These are phyloP conservation scores for Turritopsis rubra DNA, from an alignment of 30 jellyfish, hydroid and myxozoan species.

Conservation along the genomic window DNA sequence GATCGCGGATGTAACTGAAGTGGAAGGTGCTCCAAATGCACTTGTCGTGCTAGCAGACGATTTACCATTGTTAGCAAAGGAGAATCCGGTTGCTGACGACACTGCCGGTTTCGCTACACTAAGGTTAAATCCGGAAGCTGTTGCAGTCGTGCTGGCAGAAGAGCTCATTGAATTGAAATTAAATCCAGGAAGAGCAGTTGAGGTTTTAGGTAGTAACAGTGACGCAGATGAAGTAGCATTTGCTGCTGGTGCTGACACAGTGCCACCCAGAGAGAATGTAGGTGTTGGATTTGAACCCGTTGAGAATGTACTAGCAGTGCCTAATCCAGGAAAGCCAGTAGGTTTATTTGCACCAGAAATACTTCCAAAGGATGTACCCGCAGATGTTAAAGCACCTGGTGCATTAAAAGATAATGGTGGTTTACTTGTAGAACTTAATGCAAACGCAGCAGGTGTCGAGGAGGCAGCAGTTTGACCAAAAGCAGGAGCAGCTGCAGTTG, in stretches of 20 bases:
- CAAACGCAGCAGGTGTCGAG: neutral
- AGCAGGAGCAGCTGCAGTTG: conserved; percentile 5
- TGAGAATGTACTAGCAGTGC: neutral
- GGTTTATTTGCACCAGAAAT: neutral
- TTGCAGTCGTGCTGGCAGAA: neutral
- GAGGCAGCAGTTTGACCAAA: conserved; percentile 18
- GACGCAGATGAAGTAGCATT: neutral
- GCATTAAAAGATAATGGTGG: neutral
- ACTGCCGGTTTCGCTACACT: neutral
- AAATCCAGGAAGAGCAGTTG: conserved; percentile 11
- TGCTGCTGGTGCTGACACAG: conserved; percentile 5
- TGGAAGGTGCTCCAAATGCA: conserved; percentile 17
- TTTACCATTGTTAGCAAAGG: conserved; percentile 22
- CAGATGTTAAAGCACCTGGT: neutral
- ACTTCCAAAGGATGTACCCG: neutral
- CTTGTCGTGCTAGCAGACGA: conserved; percentile 20
- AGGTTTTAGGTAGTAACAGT: neutral
- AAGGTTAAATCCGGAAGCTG: neutral
- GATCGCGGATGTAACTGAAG: conserved; percentile 15
- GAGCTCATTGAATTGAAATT: neutral
- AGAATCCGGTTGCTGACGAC: conserved; percentile 19
- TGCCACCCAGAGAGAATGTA: neutral
- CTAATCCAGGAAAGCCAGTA: neutral
- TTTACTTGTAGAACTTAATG: neutral
- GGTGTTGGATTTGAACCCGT: neutral